Base-by-base conservation (phyloP, 2,797 vertebrate genomes). In the Phylloscopus collybita region DNA sequence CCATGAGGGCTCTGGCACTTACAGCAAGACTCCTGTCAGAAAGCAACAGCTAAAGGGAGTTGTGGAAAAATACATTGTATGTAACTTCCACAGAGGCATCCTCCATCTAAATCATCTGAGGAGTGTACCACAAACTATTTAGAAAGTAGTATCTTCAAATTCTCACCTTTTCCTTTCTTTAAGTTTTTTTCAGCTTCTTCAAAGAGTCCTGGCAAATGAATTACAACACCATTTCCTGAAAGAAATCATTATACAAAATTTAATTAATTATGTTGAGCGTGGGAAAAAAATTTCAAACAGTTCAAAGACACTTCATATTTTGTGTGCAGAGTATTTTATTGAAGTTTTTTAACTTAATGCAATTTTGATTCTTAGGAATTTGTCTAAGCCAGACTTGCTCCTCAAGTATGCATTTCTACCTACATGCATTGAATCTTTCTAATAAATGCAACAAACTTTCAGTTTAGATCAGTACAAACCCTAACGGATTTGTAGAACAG, bases 131-230 rank as follows among this genome's bases (percentile, higher is more conserved):
- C 2, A 3, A 65, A 65, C 20, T 62, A 32, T 65, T 87, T 78
- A 40, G 78, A 36, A 47, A 80, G 40, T 11, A 70, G 9, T 32
- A 62, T 12, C 64, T 85, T 64, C 29, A 73, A 56, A 34, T 45
- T 94, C 98, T 96, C 95, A 99, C 99, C 98, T 98, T 99, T 99
- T 96, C 99, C 99, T 98, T 99, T 99, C 91, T 98, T 97, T 76
- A 98, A 91, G 83, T 99, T 99, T 98, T 99, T 99, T 95, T 98
- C 99, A 47, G 99, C 99, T 97, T 99, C 99, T 96, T 99, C 99
- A 95, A 99, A 99, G 92, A 99, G 98, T 89, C 99, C 99, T 10
- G 99, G 99, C 47, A 99, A 98, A 96, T 99, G 99, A 98, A 99
- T 99, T 72, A 99, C 99, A 16, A 99, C 99, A 21, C 99, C 99